Percentiles rank a stretch among this genome's conserved stretches.
phyloP scores from a whole-genome alignment of 1,140 invertebrate species.

The Ostrea denselamellosa region DNA sequence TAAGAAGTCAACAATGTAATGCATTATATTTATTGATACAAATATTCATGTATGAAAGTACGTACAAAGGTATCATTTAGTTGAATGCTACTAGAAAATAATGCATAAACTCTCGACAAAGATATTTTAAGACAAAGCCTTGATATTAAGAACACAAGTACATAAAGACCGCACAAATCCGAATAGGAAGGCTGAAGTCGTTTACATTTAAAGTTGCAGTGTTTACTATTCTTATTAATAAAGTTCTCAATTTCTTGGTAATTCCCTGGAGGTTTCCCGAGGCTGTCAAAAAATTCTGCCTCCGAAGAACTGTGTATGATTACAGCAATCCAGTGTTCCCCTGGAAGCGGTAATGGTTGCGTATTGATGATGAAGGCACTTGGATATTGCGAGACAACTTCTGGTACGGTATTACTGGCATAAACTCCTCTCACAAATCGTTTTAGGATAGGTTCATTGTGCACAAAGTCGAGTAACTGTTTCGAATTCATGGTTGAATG shows the following conservation, averaged over 20 bases:
- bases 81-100: no score
- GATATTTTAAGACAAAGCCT: no score
- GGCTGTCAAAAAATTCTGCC: constrained; percentile 43
- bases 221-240: constrained; percentile 46
- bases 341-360: constrained; percentile 36
- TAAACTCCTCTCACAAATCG: constrained; percentile 44
- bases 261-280: constrained; percentile 20
- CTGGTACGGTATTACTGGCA: constrained; percentile 38
- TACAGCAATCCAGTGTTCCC: constrained; percentile 46
- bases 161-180: constrained; percentile 45
- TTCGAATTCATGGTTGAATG: constrained; percentile 47
- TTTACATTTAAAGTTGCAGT: background rate
- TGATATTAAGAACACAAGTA: constrained; percentile 28
- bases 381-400: constrained; percentile 26
- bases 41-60: constrained; percentile 32
- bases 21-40: constrained; percentile 10
- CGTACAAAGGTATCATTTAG: constrained; percentile 38
- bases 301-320: constrained; percentile 19
- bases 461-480: constrained; percentile 31
- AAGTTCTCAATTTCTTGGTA: constrained; percentile 44
- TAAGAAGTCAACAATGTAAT: constrained; percentile 10
- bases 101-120: constrained; percentile 1
- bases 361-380: constrained; percentile 43
- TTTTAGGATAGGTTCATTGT: constrained; percentile 22
- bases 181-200: constrained; percentile 28